These are phyloP conservation scores for Drosophila borborema DNA, from an alignment of 2,888 invertebrate species.

Conservation along the genomic window DNA sequence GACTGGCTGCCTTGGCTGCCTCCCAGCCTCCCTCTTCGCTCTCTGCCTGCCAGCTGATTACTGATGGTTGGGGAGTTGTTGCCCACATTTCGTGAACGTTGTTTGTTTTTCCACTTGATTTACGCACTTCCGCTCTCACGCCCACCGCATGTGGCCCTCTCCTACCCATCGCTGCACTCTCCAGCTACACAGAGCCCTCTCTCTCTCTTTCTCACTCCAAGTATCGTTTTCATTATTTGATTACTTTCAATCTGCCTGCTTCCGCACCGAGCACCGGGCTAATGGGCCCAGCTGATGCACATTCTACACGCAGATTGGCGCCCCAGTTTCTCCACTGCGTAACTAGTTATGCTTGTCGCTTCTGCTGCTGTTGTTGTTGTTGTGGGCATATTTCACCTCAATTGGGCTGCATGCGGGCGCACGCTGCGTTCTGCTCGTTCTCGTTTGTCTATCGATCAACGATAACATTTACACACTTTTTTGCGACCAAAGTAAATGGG, in stretches of 20 bases:
- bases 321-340: constrained; percentile 44
- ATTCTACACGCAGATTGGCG: constrained; percentile 45
- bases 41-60: not conserved
- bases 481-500: constrained; percentile 5
- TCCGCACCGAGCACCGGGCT: constrained; percentile 49
- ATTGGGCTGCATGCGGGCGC: constrained; percentile 65
- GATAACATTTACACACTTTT: constrained; percentile 16
- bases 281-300: constrained; percentile 40
- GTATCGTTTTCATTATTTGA: constrained; percentile 60
- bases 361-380: not conserved
- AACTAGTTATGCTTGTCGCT: constrained; percentile 14
- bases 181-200: not conserved
- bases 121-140: constrained; percentile 67
- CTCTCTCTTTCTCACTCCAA: constrained; percentile 1
- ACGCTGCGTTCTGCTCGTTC: constrained; percentile 7
- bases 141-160: not conserved
- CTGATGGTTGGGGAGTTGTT: constrained; percentile 16
- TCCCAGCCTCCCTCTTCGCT: not conserved
- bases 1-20: not conserved
- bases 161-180: not conserved
- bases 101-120: constrained; percentile 54
- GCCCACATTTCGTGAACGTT: constrained; percentile 10
- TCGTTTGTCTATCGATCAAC: constrained; percentile 45
- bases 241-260: constrained; percentile 65
- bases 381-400: constrained; percentile 33